A percentile compares a stretch with the other conserved stretches of the same genome.
Evolutionary conservation across 2,113 vertebrate genomes (phyloP).

Genomic region (Aspidoscelis tigris): DNA sequence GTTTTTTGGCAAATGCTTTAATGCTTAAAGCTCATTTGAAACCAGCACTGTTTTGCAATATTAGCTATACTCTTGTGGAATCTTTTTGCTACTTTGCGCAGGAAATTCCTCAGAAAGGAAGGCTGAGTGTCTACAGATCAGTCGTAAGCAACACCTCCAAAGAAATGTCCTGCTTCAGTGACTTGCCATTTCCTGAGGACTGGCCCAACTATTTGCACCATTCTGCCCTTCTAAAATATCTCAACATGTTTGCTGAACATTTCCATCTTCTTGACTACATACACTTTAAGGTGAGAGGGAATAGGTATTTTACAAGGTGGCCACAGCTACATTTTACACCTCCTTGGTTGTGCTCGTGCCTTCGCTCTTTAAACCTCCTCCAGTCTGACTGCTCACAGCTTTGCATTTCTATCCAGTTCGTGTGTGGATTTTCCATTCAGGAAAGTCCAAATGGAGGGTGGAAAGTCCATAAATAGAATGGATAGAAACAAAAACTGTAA

Average conservation of each 20-base stretch:
- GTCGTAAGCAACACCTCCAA: conserved; percentile 89
- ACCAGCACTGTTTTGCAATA: background rate
- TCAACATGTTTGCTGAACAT: conserved; percentile 78
- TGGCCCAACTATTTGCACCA: conserved; percentile 87
- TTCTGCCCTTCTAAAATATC: conserved; percentile 81
- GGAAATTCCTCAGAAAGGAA: conserved; percentile 73
- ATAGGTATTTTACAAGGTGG: background rate
- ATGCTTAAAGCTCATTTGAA: background rate
- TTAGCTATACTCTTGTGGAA: background rate
- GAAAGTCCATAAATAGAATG: no score
- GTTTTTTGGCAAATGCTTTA: background rate
- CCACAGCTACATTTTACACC: no score
- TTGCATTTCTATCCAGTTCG: no score
- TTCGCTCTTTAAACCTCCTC: no score
- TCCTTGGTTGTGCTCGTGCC: no score
- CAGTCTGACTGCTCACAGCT: no score
- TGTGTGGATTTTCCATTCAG: no score
- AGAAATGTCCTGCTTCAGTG: conserved; percentile 93
- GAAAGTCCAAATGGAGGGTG: no score
- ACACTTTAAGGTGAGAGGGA: conserved; percentile 80
- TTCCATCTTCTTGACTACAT: conserved; percentile 84
- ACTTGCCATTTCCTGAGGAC: conserved; percentile 87
- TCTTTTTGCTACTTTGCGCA: conserved; percentile 52
- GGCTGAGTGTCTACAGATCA: conserved; percentile 83
- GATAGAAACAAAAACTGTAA: no score